Base-by-base conservation (phyloP, 2,797 vertebrate genomes). In the Thunnus albacares region DNA sequence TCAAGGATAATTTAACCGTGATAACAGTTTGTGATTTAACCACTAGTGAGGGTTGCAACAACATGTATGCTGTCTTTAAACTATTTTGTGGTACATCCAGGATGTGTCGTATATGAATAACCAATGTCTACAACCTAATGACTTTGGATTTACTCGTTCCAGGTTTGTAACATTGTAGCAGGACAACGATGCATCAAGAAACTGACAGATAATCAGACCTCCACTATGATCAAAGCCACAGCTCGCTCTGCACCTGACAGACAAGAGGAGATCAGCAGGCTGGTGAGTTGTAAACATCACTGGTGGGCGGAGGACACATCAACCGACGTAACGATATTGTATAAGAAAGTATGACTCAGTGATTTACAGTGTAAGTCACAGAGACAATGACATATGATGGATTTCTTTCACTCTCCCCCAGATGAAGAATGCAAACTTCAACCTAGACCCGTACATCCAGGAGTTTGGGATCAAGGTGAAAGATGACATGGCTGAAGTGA, bases 401-500 rank as follows among this genome's bases (percentile, higher is more conserved):
- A 56, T 41, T 26, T 18, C 53, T 45, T 62, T 20, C 9, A 10
- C 70, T 86, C 43, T 68, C 83, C 24, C 88, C 79, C 94, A 99
- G 98, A 99, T 99, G 98, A 99, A 99, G 94, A 99, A 99, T 2
- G 98, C 98, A 77, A 99, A 98, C 93, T 99, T 99, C 90, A 99
- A 99, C 94, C 93, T 99, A 87, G 98, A 99, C 89, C 98, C 98
- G 0, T 99, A 99, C 93, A 99, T 99, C 75, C 98, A 99, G 90
- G 98, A 99, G 94, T 99, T 99, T 95, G 98, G 98, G 80, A 99
- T 99, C 92, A 99, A 99, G 90, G 98, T 99, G 94, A 98, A 98
- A 75, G 98, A 99, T 41, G 98, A 99, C 83, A 99, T 99, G 98
- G 97, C 98, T 0, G 98, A 99, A 90, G 98, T 99, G 94, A 99